Evolutionary conservation across 2,888 invertebrate species (phyloP), one percentile per base, ranked within the genome.

Genomic region (Calliopum simillimum): DNA sequence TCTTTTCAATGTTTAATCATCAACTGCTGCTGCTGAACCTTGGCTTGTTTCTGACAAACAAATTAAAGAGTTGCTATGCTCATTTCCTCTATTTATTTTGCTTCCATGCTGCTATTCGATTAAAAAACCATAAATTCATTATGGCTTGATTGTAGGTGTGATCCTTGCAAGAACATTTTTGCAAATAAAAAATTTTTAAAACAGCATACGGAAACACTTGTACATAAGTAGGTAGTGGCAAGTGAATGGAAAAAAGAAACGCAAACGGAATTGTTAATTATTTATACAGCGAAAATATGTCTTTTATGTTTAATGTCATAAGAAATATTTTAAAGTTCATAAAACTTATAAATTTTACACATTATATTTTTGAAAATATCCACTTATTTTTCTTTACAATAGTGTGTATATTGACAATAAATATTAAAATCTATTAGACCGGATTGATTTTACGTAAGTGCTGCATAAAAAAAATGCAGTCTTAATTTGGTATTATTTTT

Each of bases 121-220:
- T 4, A 25, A 25, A 25, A 33, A 33, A 8, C 8, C 4, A 1
- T 4, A n/a, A n/a, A n/a, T 33, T 33, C 8, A 8, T 33, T 33
- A 2, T 0, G 44, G 49, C 78, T 78, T 11, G 78, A 58, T 74
- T 73, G 14, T 21, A 76, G 74, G n/a, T 73, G 76, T 56, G 68
- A 72, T 19, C 23, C 70, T 33, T 74, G 74, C 25, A 71, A 73
- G 59, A 76, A 72, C 53, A 75, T 72, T 19, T 75, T 75, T 53
- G 74, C 75, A 1, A 70, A 74, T 11, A 70, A 51, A 8, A 74
- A 75, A 71, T 72, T 71, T 3, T 53, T 75, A 8, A 74, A 74
- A 46, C 75, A 75, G 49, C 75, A 75, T 69, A 53, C 64, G 5
- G 49, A 68, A 11, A 74, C 75, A 1, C 65, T 74, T 5, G 74